phyloP scores from a whole-genome alignment of 92 coral and sea anemone genomes.

The Parazoanthus darwini region DNA sequence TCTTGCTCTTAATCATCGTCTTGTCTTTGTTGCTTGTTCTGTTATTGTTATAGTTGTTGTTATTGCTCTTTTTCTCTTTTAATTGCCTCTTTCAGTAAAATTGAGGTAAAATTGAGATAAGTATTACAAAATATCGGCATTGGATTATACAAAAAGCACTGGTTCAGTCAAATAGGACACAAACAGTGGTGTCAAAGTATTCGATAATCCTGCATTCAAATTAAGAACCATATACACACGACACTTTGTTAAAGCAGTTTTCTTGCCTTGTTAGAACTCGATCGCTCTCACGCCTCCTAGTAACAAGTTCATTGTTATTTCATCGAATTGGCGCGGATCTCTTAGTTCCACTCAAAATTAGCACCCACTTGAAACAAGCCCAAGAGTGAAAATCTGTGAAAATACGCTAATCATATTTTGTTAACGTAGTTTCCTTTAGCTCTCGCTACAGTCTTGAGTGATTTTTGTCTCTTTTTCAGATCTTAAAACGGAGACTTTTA shows the following conservation, averaged over 20 bases:
- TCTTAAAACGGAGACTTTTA: neutral
- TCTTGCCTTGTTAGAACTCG: neutral
- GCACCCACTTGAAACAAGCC: conserved; percentile 26
- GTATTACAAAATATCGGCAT: neutral
- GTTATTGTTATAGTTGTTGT: neutral
- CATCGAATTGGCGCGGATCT: conserved; percentile 1
- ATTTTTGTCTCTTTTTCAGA: neutral
- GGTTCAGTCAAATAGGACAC: too few relatives aligned
- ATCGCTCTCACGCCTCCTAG: neutral
- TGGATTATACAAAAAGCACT: too few relatives aligned
- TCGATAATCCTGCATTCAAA: too few relatives aligned
- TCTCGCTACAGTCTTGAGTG: neutral
- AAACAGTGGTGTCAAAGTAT: too few relatives aligned
- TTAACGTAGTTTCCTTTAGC: neutral
- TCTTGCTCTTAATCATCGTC: too few relatives aligned
- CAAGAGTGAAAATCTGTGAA: conserved; percentile 4
- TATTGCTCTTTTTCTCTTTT: neutral
- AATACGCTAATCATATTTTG: neutral
- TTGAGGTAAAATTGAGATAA: neutral
- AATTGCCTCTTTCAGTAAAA: neutral
- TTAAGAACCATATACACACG: neutral
- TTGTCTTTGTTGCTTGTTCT: neutral
- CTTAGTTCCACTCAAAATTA: conserved; percentile 16
- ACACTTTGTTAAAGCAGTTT: neutral
- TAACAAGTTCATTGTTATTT: neutral